These are phyloP conservation scores for Pollenia griseotomentosa DNA, from an alignment of 2,888 invertebrate genomes.

Conservation along the genomic window DNA sequence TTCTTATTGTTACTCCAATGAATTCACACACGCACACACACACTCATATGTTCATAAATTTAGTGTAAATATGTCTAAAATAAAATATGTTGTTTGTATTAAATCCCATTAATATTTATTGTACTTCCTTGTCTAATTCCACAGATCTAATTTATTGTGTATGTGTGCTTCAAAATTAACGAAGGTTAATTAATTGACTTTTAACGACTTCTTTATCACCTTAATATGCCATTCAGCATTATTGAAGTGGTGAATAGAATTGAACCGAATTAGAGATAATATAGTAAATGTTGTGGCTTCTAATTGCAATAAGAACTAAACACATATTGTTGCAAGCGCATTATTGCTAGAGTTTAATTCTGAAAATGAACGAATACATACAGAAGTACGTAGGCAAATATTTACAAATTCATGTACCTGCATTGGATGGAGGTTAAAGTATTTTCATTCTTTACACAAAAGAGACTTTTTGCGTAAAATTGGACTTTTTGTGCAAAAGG, in stretches of 20 bases:
- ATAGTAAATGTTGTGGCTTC: constrained; percentile 33
- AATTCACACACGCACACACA: no score
- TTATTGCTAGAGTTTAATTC: constrained; percentile 22
- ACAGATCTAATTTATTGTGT: constrained; percentile 32
- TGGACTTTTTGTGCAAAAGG: no score
- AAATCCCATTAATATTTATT: constrained; percentile 41
- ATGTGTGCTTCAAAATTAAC: constrained; percentile 29
- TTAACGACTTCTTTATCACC: constrained; percentile 71
- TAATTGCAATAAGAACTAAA: constrained; percentile 4
- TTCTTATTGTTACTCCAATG: no score
- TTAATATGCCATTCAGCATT: constrained; percentile 44
- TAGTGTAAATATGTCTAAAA: background rate
- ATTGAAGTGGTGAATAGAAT: background rate
- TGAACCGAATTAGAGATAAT: background rate
- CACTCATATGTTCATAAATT: background rate
- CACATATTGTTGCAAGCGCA: constrained; percentile 41
- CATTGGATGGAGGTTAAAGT: constrained; percentile 19
- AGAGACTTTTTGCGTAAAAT: no score
- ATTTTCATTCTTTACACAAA: background rate
- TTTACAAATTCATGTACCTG: background rate
- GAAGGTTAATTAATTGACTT: constrained; percentile 73
- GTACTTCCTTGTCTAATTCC: constrained; percentile 50
- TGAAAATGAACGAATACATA: background rate
- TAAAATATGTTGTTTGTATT: constrained; percentile 4
- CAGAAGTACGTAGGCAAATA: background rate